Conservation (phyloP, 2,888 invertebrate species). For the Diarsia brunnea region DNA sequence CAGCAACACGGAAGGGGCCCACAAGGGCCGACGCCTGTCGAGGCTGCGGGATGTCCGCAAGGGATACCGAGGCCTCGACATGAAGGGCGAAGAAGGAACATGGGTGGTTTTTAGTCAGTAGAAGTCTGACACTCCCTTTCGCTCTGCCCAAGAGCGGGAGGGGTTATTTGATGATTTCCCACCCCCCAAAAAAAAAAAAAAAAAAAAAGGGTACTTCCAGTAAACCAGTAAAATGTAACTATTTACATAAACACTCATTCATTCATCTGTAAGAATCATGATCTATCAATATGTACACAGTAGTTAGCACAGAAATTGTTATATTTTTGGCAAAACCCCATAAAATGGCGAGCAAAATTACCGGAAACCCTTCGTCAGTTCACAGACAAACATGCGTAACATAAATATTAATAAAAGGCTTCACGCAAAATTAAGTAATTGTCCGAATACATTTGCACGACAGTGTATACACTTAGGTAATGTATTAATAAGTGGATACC, state of each 20-base stretch:
- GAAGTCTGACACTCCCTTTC: too few species aligned
- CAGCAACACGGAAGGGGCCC: too few species aligned
- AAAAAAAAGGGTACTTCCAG: not conserved
- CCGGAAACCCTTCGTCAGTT: constrained; percentile 9
- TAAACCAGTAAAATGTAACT: not conserved
- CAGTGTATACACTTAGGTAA: constrained; percentile 46
- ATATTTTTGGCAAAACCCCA: not conserved
- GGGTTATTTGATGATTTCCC: too few species aligned
- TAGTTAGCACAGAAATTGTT: not conserved
- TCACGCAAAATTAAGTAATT: constrained; percentile 33
- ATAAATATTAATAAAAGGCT: not conserved
- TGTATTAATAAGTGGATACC: constrained; percentile 59
- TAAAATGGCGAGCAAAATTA: not conserved
- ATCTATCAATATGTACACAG: not conserved
- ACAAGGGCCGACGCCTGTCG: too few species aligned
- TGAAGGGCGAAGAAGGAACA: too few species aligned
- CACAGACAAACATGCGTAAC: constrained; percentile 11
- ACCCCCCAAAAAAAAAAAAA: too few species aligned
- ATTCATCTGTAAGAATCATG: not conserved
- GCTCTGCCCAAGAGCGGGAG: too few species aligned
- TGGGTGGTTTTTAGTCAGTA: too few species aligned
- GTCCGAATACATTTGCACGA: constrained; percentile 38
- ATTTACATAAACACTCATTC: not conserved
- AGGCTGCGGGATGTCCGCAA: too few species aligned
- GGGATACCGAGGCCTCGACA: too few species aligned